These are phyloP conservation scores for Naso thynnoides DNA, from an alignment of 2,797 vertebrate species.

Conservation along the genomic window DNA sequence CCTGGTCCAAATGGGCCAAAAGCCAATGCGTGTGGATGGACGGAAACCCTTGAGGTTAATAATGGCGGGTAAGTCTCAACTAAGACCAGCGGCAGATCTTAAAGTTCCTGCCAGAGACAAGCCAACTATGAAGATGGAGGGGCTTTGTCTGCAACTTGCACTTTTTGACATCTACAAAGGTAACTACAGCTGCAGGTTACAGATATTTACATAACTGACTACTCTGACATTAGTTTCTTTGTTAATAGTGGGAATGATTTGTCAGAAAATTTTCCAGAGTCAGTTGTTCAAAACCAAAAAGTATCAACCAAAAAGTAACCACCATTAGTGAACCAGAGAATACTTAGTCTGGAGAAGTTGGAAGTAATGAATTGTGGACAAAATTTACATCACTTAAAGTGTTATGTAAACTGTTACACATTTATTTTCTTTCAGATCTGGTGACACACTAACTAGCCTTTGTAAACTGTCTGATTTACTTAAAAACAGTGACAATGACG, in stretches of 20 bases:
- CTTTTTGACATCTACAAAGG: background rate
- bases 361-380: background rate
- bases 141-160: background rate
- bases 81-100: conserved; percentile 18
- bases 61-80: conserved; percentile 19
- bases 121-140: background rate
- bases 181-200: background rate
- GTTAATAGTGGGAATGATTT: background rate
- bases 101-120: conserved; percentile 2
- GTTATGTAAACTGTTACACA: background rate
- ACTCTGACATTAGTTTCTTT: background rate
- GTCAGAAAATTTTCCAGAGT: background rate
- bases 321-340: background rate
- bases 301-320: background rate
- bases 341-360: background rate
- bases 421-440: background rate
- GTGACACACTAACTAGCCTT: background rate
- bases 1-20: conserved; percentile 74
- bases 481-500: conserved; percentile 7
- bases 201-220: background rate
- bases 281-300: background rate
- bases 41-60: conserved; percentile 29
- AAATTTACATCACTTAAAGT: background rate
- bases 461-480: conserved; percentile 4
- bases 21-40: conserved; percentile 60